Conservation (phyloP, 2,888 invertebrate species). For the Drosophila nigritarsus region DNA sequence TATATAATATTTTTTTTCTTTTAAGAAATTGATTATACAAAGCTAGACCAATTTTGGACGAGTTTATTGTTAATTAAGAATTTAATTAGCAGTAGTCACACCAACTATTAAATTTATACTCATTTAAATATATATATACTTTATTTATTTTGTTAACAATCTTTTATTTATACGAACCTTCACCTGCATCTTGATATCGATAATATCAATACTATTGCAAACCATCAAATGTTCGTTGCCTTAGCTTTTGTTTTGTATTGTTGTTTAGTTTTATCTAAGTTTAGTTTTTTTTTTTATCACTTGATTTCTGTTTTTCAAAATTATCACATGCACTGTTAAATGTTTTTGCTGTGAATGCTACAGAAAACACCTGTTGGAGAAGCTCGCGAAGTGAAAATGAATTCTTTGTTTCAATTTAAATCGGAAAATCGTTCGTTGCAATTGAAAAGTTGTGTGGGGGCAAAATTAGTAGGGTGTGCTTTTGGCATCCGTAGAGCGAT, state of each 20-base stretch:
- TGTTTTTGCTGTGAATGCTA: conserved; percentile 12
- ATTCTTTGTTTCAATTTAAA: background rate
- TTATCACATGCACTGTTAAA: conserved; percentile 61
- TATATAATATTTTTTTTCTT: background rate
- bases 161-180: conserved; percentile 67
- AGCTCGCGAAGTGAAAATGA: conserved; percentile 36
- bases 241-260: conserved; percentile 22
- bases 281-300: conserved; percentile 47
- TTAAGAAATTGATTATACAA: background rate
- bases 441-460: conserved; percentile 14
- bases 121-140: background rate
- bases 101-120: conserved; percentile 10
- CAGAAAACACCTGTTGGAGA: conserved; percentile 38
- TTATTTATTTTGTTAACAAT: conserved; percentile 8
- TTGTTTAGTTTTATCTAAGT: conserved; percentile 63
- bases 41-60: background rate
- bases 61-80: background rate
- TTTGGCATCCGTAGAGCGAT: conserved; percentile 60
- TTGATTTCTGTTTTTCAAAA: conserved; percentile 48
- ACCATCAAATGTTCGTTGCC: conserved; percentile 65
- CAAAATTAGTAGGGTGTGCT: conserved; percentile 26
- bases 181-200: conserved; percentile 76
- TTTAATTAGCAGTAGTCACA: background rate
- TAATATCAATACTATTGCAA: conserved; percentile 68
- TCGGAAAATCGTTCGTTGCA: conserved; percentile 2